Evolutionary conservation across 1,140 invertebrate genomes (phyloP).

Genomic region (Bombus polaris): DNA sequence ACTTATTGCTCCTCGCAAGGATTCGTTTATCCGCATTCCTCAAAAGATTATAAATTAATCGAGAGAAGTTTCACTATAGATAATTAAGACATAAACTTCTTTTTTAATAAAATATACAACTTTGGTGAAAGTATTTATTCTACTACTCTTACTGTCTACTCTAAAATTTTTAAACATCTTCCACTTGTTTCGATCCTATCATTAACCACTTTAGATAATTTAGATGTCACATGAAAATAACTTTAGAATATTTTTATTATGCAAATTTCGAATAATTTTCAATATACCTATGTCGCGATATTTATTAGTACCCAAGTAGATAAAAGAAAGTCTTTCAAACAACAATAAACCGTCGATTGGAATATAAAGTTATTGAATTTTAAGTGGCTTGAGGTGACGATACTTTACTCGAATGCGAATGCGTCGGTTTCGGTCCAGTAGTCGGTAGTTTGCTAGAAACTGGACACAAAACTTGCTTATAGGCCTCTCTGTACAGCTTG

Average conservation of each 20-base stretch:
- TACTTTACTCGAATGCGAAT: conserved; percentile 79
- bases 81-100: not conserved
- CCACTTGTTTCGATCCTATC: not conserved
- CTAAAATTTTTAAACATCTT: not conserved
- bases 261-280: not conserved
- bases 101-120: not conserved
- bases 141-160: not conserved
- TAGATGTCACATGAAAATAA: not conserved
- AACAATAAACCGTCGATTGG: not conserved
- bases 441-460: conserved; percentile 59
- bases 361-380: not conserved
- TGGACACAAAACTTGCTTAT: conserved; percentile 86
- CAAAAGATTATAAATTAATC: not conserved
- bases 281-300: not conserved
- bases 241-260: not conserved
- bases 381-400: conserved; percentile 70
- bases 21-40: not conserved
- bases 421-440: conserved; percentile 60
- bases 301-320: not conserved
- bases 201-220: not conserved
- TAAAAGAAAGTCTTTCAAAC: too few species aligned
- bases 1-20: not conserved
- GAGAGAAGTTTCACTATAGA: not conserved
- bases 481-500: conserved; percentile 90
- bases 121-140: not conserved